Evolutionary conservation across 2,797 vertebrate genomes (phyloP).

Genomic region (Sebastolobus altivelis): DNA sequence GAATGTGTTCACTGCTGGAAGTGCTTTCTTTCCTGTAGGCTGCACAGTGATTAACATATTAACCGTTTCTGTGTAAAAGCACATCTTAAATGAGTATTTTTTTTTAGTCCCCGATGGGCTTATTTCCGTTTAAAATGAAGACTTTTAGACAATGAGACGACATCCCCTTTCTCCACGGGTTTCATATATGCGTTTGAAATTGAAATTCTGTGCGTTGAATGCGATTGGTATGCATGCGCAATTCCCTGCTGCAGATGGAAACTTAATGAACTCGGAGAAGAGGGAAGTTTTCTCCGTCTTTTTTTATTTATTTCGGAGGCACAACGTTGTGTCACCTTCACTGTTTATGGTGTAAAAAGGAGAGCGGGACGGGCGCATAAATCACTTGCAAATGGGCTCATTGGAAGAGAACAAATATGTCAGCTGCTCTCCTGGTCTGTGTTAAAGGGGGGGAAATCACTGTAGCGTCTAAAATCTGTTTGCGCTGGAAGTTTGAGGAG

Average conservation of each 20-base stretch:
- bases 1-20: constrained; percentile 21
- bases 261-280: constrained; percentile 35
- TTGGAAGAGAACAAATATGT: constrained; percentile 67
- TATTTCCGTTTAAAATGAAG: constrained; percentile 4
- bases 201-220: constrained; percentile 19
- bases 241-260: constrained; percentile 16
- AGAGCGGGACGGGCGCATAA: constrained; percentile 31
- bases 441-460: constrained; percentile 47
- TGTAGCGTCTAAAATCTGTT: constrained; percentile 68
- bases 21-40: constrained; percentile 43
- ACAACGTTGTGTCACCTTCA: constrained; percentile 47
- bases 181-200: constrained; percentile 19
- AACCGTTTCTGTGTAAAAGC: constrained; percentile 29
- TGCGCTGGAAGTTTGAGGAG: constrained; percentile 63
- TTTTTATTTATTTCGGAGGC: constrained; percentile 3
- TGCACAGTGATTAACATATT: constrained; percentile 48
- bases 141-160: constrained; percentile 15
- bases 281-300: background rate
- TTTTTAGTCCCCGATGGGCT: background rate
- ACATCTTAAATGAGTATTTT: constrained; percentile 18
- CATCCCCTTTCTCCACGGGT: background rate
- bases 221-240: constrained; percentile 6
- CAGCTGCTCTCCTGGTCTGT: constrained; percentile 52
- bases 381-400: constrained; percentile 59
- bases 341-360: constrained; percentile 28